Conservation (phyloP, 2,888 invertebrate genomes). For the Pocota personata region DNA sequence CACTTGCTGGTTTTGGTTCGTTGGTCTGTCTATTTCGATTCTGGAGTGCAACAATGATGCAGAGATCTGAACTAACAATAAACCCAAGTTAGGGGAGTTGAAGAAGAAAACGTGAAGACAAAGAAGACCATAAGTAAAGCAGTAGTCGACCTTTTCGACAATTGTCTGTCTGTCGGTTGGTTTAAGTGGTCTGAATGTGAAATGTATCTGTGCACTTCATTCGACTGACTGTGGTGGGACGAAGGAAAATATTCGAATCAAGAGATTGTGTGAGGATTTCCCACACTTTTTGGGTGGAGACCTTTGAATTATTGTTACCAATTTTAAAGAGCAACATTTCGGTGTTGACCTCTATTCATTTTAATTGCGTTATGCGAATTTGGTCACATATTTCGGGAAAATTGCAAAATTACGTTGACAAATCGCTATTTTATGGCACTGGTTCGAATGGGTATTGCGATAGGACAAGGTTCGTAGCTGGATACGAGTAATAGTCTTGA, state of each 20-base stretch:
- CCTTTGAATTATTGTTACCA: neutral
- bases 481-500: too few relatives aligned
- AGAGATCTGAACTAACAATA: slow-evolving; percentile 14
- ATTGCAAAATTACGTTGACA: neutral
- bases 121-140: slow-evolving; percentile 6
- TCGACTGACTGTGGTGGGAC: neutral
- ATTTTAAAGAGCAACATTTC: slow-evolving; percentile 11
- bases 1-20: slow-evolving; percentile 53
- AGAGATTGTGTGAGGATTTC: slow-evolving; percentile 30
- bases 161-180: slow-evolving; percentile 37
- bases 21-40: slow-evolving; percentile 32
- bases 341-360: neutral
- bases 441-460: neutral
- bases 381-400: neutral
- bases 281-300: slow-evolving; percentile 26
- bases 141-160: slow-evolving; percentile 57
- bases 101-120: slow-evolving; percentile 19
- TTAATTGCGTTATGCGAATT: slow-evolving; percentile 1
- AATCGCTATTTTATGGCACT: neutral
- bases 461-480: neutral
- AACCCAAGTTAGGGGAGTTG: neutral
- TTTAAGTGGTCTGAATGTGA: slow-evolving; percentile 35
- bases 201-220: slow-evolving; percentile 3
- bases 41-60: slow-evolving; percentile 38
- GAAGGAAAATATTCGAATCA: too few relatives aligned